These are phyloP conservation scores for Tachycineta bicolor DNA, from an alignment of 2,113 vertebrate genomes.

Conservation along the genomic window DNA sequence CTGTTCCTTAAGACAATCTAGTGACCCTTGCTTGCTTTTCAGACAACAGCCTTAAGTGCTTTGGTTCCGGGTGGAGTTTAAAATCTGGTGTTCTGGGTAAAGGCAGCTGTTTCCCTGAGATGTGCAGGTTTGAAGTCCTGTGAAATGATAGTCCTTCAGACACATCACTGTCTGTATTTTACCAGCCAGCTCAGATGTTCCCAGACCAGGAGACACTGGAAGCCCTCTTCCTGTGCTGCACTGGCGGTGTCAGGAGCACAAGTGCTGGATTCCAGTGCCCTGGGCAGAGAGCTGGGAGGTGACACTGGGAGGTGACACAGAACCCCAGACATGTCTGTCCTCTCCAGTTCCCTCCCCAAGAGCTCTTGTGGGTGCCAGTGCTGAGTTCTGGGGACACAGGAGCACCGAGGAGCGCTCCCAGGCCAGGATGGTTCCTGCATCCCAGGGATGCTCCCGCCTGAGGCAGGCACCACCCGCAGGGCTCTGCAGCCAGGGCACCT, in stretches of 20 bases:
- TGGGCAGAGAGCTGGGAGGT: not conserved
- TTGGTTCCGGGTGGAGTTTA: not conserved
- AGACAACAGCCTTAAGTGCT: not conserved
- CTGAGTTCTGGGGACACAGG: not conserved
- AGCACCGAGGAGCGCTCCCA: not conserved
- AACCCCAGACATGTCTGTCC: not conserved
- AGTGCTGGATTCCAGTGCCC: not conserved
- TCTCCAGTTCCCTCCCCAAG: not conserved
- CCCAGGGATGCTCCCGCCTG: not conserved
- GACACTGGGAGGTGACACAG: not conserved
- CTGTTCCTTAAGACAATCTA: not conserved
- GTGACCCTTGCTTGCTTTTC: not conserved
- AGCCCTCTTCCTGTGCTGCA: no score
- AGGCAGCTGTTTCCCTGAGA: not conserved
- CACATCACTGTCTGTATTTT: accelerated
- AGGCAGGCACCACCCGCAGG: not conserved
- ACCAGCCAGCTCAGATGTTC: not conserved
- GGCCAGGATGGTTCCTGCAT: not conserved
- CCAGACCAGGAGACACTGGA: not conserved
- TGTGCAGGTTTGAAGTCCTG: not conserved
- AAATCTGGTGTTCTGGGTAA: not conserved
- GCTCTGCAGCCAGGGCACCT: conserved; percentile 31
- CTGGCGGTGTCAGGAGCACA: not conserved
- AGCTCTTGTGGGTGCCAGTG: not conserved
- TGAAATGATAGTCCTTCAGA: not conserved